Conservation (phyloP, 2,888 invertebrate species). For the Lepidonotus clava region DNA sequence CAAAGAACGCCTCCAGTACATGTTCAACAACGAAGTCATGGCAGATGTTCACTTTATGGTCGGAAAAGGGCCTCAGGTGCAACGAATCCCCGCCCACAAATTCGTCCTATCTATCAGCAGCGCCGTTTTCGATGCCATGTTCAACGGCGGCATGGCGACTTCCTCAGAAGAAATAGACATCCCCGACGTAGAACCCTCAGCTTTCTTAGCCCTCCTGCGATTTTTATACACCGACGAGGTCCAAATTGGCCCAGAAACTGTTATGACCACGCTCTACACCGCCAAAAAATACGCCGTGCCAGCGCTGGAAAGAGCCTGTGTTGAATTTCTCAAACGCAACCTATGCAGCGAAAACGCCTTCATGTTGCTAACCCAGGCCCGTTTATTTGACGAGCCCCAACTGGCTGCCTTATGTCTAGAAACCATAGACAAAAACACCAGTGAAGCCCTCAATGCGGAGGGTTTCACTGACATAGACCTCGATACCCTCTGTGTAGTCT, state of each 20-base stretch:
- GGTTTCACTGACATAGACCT: constrained; percentile 91
- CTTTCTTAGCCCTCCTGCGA: constrained; percentile 87
- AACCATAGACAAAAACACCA: constrained; percentile 91
- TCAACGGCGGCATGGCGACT: constrained; percentile 84
- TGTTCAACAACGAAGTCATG: constrained; percentile 85
- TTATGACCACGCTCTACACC: constrained; percentile 92
- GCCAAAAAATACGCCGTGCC: constrained; percentile 94
- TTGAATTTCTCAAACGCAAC: constrained; percentile 88
- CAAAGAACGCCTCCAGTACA: constrained; percentile 87
- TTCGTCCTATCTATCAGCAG: constrained; percentile 91
- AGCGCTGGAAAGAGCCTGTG: constrained; percentile 90
- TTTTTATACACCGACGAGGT: constrained; percentile 90
- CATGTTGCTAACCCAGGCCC: constrained; percentile 87
- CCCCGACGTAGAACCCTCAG: constrained; percentile 91
- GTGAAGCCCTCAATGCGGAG: constrained; percentile 89
- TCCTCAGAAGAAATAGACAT: constrained; percentile 85
- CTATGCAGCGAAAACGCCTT: constrained; percentile 92
- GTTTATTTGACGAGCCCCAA: constrained; percentile 91
- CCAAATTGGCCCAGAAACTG: constrained; percentile 90
- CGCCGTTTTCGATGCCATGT: constrained; percentile 93
- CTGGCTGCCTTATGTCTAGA: constrained; percentile 90
- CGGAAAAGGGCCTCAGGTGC: constrained; percentile 84
- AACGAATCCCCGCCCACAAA: constrained; percentile 86
- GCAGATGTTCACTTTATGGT: constrained; percentile 90
- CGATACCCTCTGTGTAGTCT: constrained; percentile 88